Percentiles rank a stretch among this genome's conserved stretches.
These are phyloP conservation scores for Drosophila gunungcola DNA, from an alignment of 1,140 invertebrate genomes.

Conservation along the genomic window DNA sequence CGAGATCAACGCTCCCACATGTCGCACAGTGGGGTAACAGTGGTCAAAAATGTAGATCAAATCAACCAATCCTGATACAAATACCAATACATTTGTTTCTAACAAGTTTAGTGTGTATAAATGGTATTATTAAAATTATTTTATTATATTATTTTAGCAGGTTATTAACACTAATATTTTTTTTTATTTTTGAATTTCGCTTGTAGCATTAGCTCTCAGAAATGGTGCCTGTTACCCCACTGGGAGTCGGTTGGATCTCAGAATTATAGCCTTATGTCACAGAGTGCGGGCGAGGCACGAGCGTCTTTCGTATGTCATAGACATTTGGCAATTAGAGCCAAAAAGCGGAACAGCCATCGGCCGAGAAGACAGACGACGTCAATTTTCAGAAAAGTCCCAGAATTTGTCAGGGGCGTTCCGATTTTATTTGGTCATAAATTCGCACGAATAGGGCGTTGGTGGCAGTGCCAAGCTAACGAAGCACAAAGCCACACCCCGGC, in stretches of 20 bases:
- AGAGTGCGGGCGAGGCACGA: slow-evolving; percentile 57
- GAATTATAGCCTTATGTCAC: slow-evolving; percentile 45
- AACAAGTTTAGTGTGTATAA: too few species aligned
- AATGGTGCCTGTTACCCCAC: too few species aligned
- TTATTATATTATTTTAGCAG: too few species aligned
- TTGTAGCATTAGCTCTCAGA: too few species aligned
- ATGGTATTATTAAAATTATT: too few species aligned
- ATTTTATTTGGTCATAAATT: slow-evolving; percentile 73
- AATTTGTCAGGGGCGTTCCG: slow-evolving; percentile 52
- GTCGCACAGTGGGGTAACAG: background rate
- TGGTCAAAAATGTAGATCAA: too few species aligned
- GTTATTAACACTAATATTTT: too few species aligned
- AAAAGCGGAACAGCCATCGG: slow-evolving; percentile 37
- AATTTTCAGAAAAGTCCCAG: slow-evolving; percentile 53
- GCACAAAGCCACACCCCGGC: background rate
- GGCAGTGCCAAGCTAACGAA: slow-evolving; percentile 40
- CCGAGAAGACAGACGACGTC: slow-evolving; percentile 10
- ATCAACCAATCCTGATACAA: too few species aligned
- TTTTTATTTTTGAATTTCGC: too few species aligned
- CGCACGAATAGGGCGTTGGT: slow-evolving; percentile 53
- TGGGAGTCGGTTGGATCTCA: slow-evolving; percentile 6
- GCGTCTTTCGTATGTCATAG: slow-evolving; percentile 57
- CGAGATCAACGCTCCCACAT: slow-evolving; percentile 77
- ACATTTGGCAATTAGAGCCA: slow-evolving; percentile 70
- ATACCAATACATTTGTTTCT: too few species aligned